Percentiles rank a stretch among this genome's conserved stretches.
phyloP scores from a whole-genome alignment of 2,888 invertebrate genomes.

The Mimumesa dahlbomi region DNA sequence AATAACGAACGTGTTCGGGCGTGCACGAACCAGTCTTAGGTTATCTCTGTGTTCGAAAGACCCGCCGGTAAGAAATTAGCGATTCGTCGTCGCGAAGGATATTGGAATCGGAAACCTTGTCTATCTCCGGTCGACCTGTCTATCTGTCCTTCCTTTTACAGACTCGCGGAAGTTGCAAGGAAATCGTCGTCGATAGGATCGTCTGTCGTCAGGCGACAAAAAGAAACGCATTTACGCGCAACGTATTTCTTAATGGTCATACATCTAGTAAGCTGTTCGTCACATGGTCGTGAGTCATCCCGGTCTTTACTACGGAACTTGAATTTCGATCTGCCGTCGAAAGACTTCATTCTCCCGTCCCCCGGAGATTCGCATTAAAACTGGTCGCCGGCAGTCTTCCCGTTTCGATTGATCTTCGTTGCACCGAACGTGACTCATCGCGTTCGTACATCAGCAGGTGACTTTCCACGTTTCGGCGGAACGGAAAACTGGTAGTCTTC shows the following conservation, averaged over 20 bases:
- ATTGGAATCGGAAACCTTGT: conserved; percentile 43
- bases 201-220: conserved; percentile 14
- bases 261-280: background rate
- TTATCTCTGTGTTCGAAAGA: background rate
- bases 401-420: background rate
- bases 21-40: background rate
- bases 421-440: background rate
- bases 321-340: conserved; percentile 41
- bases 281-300: conserved; percentile 47
- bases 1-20: background rate
- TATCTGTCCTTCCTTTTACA: background rate
- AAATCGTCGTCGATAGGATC: conserved; percentile 40
- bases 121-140: background rate
- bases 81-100: conserved; percentile 32
- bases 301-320: conserved; percentile 32
- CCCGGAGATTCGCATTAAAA: background rate
- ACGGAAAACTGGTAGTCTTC: background rate
- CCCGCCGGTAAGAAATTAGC: conserved; percentile 10
- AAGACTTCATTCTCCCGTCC: too few species aligned
- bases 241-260: conserved; percentile 9
- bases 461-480: background rate
- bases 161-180: conserved; percentile 36
- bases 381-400: background rate
- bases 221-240: conserved; percentile 11
- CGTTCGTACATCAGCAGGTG: too few species aligned